Evolutionary conservation across 2,888 invertebrate species (phyloP), one percentile per base, ranked within the genome.

Genomic region (Aporophyla lueneburgensis): DNA sequence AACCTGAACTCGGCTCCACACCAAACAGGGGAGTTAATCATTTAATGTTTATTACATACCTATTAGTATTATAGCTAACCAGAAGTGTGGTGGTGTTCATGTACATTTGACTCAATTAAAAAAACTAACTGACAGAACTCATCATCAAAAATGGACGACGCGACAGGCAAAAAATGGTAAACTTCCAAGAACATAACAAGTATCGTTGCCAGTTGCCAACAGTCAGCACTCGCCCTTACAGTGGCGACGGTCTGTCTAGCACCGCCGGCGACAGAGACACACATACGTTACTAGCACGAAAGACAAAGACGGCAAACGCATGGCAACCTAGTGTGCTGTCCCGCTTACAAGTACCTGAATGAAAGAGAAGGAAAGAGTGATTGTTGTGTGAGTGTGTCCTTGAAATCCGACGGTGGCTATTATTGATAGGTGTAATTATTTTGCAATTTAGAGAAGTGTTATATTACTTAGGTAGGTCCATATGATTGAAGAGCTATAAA

Each of bases 201-300:
- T 9, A 73, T 9, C 21, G 14, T 33, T 73, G 46, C 19, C 16
- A 19, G 46, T 49, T 54, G 40, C 40, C 56, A 54, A 66, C 46
- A 56, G 72, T 81, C 46, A 51, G 71, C 4, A 69, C 71, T 72
- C 65, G 61, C 77, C 69, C 61, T 72, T 61, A 77, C 54, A 24
- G 49, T 33, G 81, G 81, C 71, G 81, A 71, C 81, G 67, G 59
- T 61, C 83, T 68, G 81, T 81, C 81, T 81, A 65, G 83, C 78
- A 49, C 56, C 61, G 67, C 81, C 61, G 67, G 54, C 19, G 82
- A 71, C 67, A 74, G 83, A 78, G 81, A 81, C 56, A 46, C 21
- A 71, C 5, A 71, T 49, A 27, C 27, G 24, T 62, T 46, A 33
- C 12, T 40, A 58, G 2, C 27, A 24, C 10, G 78, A 63, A 5